Evolutionary conservation across 2,113 vertebrate genomes (phyloP).

Genomic region (Suricata suricatta): DNA sequence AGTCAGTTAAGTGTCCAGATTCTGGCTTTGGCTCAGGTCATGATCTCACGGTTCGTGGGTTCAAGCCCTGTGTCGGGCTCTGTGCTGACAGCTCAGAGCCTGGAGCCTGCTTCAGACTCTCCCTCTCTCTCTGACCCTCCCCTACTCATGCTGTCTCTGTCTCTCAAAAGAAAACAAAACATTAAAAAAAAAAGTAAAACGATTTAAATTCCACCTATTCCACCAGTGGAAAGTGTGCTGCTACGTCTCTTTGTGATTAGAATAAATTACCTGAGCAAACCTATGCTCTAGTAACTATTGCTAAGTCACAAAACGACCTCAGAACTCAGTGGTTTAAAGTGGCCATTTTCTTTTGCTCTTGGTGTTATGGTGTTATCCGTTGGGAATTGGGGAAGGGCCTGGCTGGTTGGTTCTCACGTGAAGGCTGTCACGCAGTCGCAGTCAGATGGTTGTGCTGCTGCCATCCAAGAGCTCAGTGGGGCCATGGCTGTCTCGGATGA

Average conservation of each 20-base stretch:
- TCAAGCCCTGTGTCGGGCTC: too few relatives aligned
- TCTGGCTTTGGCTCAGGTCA: too few relatives aligned
- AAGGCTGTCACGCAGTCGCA: too few relatives aligned
- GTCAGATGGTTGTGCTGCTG: not conserved
- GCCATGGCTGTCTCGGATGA: not conserved
- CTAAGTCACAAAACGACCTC: not conserved
- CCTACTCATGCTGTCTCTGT: too few relatives aligned
- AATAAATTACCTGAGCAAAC: not conserved
- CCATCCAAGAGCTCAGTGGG: not conserved
- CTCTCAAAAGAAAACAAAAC: too few relatives aligned
- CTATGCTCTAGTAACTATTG: not conserved
- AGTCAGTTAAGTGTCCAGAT: too few relatives aligned
- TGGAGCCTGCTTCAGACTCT: too few relatives aligned
- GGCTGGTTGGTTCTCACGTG: not conserved
- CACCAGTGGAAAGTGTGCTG: not conserved
- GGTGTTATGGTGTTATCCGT: too few relatives aligned
- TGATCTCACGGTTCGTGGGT: too few relatives aligned
- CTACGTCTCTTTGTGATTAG: not conserved
- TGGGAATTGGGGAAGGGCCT: not conserved
- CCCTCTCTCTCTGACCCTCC: too few relatives aligned
- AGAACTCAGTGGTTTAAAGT: not conserved
- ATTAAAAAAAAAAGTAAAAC: not conserved
- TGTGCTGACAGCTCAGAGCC: too few relatives aligned
- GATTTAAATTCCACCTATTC: not conserved
- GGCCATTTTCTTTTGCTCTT: not conserved